Percentiles rank a stretch among this genome's conserved stretches.
Conservation (phyloP, 1,140 invertebrate genomes). For the Drosophila grimshawi region DNA sequence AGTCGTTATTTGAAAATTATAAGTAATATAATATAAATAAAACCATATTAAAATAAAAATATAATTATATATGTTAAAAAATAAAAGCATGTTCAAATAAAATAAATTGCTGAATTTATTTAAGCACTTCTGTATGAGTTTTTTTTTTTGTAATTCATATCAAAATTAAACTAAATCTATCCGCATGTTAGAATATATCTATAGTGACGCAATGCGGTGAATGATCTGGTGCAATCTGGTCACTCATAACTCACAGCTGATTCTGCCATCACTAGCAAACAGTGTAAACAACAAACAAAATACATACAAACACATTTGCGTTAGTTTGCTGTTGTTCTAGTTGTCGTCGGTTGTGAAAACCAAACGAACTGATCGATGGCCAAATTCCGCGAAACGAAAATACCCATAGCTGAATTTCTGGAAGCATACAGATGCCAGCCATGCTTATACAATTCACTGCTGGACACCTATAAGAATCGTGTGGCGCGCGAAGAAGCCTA, state of each 20-base stretch:
- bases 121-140: too few species aligned
- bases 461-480: conserved; percentile 79
- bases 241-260: neutral
- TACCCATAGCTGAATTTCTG: conserved; percentile 75
- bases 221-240: too few species aligned
- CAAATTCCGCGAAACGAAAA: conserved; percentile 65
- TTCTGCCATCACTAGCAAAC: conserved; percentile 15
- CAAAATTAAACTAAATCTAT: too few species aligned
- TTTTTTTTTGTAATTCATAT: too few species aligned
- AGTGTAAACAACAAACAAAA: conserved; percentile 32
- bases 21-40: too few species aligned
- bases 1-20: too few species aligned
- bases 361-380: conserved; percentile 48
- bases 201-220: too few species aligned
- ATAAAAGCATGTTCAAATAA: too few species aligned
- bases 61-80: too few species aligned
- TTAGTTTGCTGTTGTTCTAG: conserved; percentile 15
- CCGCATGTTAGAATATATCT: too few species aligned
- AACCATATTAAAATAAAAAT: too few species aligned
- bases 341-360: conserved; percentile 6
- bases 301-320: conserved; percentile 20
- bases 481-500: conserved; percentile 73
- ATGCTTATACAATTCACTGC: conserved; percentile 76
- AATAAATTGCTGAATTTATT: too few species aligned
- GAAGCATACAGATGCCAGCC: conserved; percentile 78